Base-by-base conservation (phyloP, 2,113 vertebrate genomes). In the Numida meleagris region DNA sequence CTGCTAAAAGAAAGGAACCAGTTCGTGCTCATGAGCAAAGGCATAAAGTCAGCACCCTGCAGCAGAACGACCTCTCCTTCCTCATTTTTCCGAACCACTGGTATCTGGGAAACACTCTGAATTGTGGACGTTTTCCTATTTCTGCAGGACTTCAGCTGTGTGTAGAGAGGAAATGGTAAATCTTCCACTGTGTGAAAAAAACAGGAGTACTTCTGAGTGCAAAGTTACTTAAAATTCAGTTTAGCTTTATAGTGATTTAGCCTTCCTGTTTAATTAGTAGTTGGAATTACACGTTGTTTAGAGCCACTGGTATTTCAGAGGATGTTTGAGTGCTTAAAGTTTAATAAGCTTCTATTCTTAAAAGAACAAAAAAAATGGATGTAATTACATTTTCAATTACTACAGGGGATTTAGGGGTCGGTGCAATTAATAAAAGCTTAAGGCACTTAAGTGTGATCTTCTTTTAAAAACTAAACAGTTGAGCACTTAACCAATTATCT, bases 371-470 rank as follows among this genome's bases (percentile, higher is more conserved):
- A 24, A 42, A 96, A 97, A 93, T 40, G 85, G 38, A 83, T 94
- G 95, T 98, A 98, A 98, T 98, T 98, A 98, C 96, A 97, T 96
- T 97, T 97, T 97, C 96, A 97, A 97, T 98, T 97, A 98, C 95
- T 96, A 93, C 42, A 75, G 75, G 67, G 78, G 80, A 85, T 88
- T 82, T 95, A 50, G 71, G 68, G 77, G 88, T 84, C 65, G 40
- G 45, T 48, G 80, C 94, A 96, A 98, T 98, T 98, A 98, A 97
- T 98, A 98, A 98, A 97, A 97, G 81, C 95, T 96, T 88, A 97
- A 96, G 96, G 94, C 97, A 97, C 92, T 97, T 97, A 97, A 96
- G 93, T 50, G 6, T 89, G 67, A 95, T 96, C 84, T 97, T 94
- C 78, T 96, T 96, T 97, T 92, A 96, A 97, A 97, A 96, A 86